phyloP scores from a whole-genome alignment of 2,113 vertebrate genomes.

The Oryzias javanicus region DNA sequence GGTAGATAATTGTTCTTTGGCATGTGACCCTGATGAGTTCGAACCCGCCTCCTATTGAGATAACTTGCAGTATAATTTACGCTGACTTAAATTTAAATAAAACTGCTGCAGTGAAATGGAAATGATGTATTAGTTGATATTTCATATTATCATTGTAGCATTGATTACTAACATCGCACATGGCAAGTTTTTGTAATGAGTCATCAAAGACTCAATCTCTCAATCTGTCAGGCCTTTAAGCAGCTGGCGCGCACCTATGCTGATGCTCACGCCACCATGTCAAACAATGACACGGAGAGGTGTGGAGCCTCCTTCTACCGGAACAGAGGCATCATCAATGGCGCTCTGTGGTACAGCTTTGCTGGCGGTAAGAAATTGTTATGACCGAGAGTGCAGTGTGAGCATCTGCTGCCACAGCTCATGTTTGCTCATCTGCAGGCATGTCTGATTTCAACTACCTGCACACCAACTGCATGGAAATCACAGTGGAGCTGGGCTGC shows the following conservation, averaged over 20 bases:
- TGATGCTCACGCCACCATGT: conserved; percentile 87
- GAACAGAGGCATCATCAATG: conserved; percentile 89
- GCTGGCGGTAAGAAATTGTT: conserved; percentile 83
- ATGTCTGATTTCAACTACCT: conserved; percentile 99
- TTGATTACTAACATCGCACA: too few relatives aligned
- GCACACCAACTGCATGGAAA: conserved; percentile 94
- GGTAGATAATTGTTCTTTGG: too few relatives aligned
- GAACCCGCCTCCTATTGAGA: too few relatives aligned
- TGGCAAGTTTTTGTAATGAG: too few relatives aligned
- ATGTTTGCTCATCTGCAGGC: conserved; percentile 63
- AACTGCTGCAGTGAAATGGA: too few relatives aligned
- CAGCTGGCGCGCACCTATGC: conserved; percentile 89
- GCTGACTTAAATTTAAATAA: too few relatives aligned
- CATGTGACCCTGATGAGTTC: too few relatives aligned
- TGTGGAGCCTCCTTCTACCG: conserved; percentile 90
- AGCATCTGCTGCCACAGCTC: not conserved
- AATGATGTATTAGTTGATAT: too few relatives aligned
- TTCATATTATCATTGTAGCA: too few relatives aligned
- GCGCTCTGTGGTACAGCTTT: conserved; percentile 97
- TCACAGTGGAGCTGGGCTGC: conserved; percentile 95
- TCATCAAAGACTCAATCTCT: not conserved
- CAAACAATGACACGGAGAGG: conserved; percentile 83
- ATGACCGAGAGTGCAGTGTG: not conserved
- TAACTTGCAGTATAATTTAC: too few relatives aligned
- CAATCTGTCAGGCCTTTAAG: conserved; percentile 73